Conservation (phyloP, 2,797 vertebrate species). For the Megalops cyprinoides region DNA sequence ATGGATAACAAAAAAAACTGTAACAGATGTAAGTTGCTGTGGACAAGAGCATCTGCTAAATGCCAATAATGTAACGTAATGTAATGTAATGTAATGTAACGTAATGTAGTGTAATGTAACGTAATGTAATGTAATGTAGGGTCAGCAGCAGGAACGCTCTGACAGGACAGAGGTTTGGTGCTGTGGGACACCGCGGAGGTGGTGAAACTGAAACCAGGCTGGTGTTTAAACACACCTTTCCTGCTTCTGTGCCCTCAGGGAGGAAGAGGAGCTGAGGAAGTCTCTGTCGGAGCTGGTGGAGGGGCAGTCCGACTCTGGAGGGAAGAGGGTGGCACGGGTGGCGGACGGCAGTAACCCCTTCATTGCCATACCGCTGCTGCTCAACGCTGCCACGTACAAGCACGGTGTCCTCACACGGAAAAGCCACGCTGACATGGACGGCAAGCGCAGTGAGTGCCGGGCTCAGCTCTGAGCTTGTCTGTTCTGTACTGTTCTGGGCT, state of each 20-base stretch:
- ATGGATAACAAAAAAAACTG: too few species aligned
- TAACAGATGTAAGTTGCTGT: too few species aligned
- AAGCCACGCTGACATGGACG: conserved; percentile 94
- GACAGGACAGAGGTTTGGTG: too few species aligned
- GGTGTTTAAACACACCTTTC: neutral
- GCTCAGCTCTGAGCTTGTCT: neutral
- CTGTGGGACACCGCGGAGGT: too few species aligned
- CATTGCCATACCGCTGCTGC: conserved; percentile 86
- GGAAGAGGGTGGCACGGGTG: conserved; percentile 88
- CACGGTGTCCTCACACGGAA: conserved; percentile 91
- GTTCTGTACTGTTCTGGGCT: neutral
- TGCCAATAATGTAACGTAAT: too few species aligned
- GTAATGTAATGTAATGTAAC: too few species aligned
- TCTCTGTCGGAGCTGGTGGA: conserved; percentile 92
- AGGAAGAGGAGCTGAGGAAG: conserved; percentile 93
- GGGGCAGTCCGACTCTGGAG: conserved; percentile 86
- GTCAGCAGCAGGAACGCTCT: too few species aligned
- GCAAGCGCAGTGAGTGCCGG: conserved; percentile 88
- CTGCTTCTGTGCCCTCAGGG: conserved; percentile 71
- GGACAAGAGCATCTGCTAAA: too few species aligned
- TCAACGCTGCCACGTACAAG: conserved; percentile 91
- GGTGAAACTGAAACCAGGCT: neutral
- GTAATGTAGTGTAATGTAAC: too few species aligned
- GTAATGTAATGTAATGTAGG: too few species aligned
- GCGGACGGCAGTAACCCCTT: conserved; percentile 91